Evolutionary conservation across 1,140 invertebrate genomes (phyloP), one percentile per base, ranked within the genome.

Genomic region (Chironomus striatipennis): DNA sequence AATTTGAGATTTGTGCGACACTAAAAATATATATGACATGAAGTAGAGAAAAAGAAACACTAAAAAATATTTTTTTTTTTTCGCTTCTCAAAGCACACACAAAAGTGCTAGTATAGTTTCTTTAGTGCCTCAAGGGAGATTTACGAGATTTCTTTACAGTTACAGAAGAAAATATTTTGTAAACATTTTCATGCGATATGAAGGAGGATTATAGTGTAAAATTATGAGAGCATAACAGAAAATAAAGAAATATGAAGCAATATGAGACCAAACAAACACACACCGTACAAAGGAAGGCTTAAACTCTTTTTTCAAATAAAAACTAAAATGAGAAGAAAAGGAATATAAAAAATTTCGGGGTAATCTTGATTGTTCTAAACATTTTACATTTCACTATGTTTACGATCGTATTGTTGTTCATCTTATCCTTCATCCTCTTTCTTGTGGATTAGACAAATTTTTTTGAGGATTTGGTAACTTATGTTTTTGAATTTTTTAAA

Each of bases 151-250:
- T 34, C 24, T 34, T 34, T 57, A 15, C 12, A 57, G 47, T n/a
- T 57, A 57, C 47, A 57, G n/a, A 57, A 12, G n/a, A 57, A 57
- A 57, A 57, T 57, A n/a, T 57, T 57, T 57, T n/a, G 47, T 57
- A 57, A 57, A 57, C 47, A 57, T 57, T 57, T 57, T 57, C 47
- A 57, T 57, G 47, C n/a, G 47, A 57, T 57, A 57, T 57, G 47
- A 12, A 34, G 47, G n/a, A n/a, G 47, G 47, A 57, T 57, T 57
- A 57, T 57, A 57, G 47, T 57, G 47, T 57, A n/a, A 57, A 57
- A 57, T 57, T 57, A 57, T 57, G 47, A 57, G n/a, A 57, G 47
- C n/a, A 57, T n/a, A 57, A 57, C 47, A 57, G 47, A 47, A 47
- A 47, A 47, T 47, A 15, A 47, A 47, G 43, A 47, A 15, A 47